These are phyloP conservation scores for Lasius platythorax DNA, from an alignment of 2,888 invertebrate genomes.

Conservation along the genomic window DNA sequence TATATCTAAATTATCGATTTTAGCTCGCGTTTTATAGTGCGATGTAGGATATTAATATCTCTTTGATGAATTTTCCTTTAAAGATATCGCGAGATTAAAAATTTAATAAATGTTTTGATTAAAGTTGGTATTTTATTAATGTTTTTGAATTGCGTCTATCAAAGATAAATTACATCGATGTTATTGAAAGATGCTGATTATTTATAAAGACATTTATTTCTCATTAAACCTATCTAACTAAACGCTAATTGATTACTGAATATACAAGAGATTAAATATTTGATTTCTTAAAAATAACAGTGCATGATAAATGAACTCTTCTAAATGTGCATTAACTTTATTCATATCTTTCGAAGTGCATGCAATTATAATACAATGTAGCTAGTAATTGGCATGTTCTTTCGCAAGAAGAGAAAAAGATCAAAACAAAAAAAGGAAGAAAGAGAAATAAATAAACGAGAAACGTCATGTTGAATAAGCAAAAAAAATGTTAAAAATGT, in stretches of 20 bases:
- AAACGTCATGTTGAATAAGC: constrained; percentile 4
- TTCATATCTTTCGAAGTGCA: constrained; percentile 22
- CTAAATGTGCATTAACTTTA: constrained; percentile 16
- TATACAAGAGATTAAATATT: not conserved
- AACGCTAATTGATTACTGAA: not conserved
- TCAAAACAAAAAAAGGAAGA: not conserved
- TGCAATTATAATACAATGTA: not conserved
- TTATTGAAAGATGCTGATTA: constrained; percentile 17
- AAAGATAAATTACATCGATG: not conserved
- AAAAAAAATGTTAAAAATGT: constrained; percentile 4
- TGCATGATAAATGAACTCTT: constrained; percentile 25
- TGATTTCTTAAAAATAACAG: constrained; percentile 21
- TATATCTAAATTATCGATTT: not conserved
- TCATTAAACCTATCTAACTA: not conserved
- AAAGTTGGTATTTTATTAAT: not conserved
- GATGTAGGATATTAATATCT: constrained; percentile 16
- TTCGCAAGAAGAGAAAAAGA: not conserved
- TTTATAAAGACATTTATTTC: constrained; percentile 24
- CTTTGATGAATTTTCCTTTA: constrained; percentile 2
- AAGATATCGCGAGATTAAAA: constrained; percentile 12
- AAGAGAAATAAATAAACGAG: not conserved
- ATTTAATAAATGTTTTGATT: constrained; percentile 17
- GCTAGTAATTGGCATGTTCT: constrained; percentile 1
- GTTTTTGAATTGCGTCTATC: not conserved
- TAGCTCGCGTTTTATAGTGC: not conserved